A percentile compares a stretch with the other conserved stretches of the same genome.
Evolutionary conservation across 2,888 invertebrate species (phyloP).

Genomic region (Acanthosoma haemorrhoidale): DNA sequence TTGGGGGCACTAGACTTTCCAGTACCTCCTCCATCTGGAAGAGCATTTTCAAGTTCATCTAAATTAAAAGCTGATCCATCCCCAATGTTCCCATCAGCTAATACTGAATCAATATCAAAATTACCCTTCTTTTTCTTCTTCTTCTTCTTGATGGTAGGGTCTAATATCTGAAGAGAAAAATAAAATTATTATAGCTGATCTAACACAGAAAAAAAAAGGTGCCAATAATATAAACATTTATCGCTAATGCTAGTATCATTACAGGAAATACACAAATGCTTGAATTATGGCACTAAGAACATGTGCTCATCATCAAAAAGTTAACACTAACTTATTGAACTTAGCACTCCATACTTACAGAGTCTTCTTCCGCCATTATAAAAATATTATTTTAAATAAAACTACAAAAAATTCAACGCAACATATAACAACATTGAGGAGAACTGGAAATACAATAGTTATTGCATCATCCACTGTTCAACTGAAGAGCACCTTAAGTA

Average conservation of each 20-base stretch:
- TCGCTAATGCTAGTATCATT: no score
- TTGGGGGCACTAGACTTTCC: slow-evolving; percentile 38
- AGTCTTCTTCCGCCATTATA: slow-evolving; percentile 37
- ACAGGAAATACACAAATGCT: background rate
- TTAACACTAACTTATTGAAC: background rate
- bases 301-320: background rate
- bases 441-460: slow-evolving; percentile 16
- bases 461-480: slow-evolving; percentile 28
- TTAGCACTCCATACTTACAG: slow-evolving; percentile 30
- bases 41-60: slow-evolving; percentile 75
- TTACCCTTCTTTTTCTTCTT: slow-evolving; percentile 95
- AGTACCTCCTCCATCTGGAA: slow-evolving; percentile 58
- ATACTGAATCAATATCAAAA: slow-evolving; percentile 81
- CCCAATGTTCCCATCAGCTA: slow-evolving; percentile 56
- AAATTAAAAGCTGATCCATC: slow-evolving; percentile 67
- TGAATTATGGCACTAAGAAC: background rate
- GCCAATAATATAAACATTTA: no score
- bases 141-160: slow-evolving; percentile 80
- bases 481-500: slow-evolving; percentile 6
- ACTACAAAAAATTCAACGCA: slow-evolving; percentile 19
- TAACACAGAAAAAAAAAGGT: no score
- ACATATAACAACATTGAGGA: slow-evolving; percentile 18
- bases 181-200: no score
- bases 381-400: slow-evolving; percentile 5
- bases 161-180: slow-evolving; percentile 62